These are phyloP conservation scores for Julus scandinavius DNA, from an alignment of 2,888 invertebrate genomes.

Conservation along the genomic window DNA sequence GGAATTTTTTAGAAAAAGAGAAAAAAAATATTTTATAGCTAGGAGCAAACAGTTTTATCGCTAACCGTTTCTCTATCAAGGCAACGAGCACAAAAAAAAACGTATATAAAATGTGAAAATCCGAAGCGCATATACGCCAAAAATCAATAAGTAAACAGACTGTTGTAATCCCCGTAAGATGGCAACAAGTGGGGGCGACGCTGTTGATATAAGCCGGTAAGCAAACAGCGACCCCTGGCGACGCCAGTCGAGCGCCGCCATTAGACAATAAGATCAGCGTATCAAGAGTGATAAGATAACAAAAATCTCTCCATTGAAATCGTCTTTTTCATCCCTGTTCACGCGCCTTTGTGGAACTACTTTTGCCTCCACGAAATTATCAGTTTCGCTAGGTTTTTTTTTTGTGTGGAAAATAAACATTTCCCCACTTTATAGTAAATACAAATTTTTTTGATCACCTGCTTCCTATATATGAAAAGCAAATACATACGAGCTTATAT, in stretches of 20 bases:
- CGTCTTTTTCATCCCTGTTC: not conserved
- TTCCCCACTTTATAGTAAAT: not conserved
- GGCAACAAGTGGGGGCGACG: constrained; percentile 33
- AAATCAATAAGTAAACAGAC: constrained; percentile 49
- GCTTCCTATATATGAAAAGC: not conserved
- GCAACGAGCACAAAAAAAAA: not conserved
- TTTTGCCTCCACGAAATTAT: constrained; percentile 25
- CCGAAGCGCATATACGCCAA: constrained; percentile 30
- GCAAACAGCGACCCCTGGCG: constrained; percentile 24
- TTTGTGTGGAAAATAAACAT: not conserved
- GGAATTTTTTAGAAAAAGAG: no score
- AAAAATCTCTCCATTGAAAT: not conserved
- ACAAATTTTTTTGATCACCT: not conserved
- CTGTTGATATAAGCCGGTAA: not conserved
- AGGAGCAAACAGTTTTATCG: constrained; percentile 17
- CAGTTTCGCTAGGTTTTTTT: not conserved
- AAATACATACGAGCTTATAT: not conserved
- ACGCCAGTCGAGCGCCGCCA: not conserved
- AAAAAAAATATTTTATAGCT: not conserved
- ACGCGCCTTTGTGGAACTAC: not conserved
- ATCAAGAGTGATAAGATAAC: constrained; percentile 14
- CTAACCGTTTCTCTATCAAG: constrained; percentile 6
- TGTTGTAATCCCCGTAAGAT: constrained; percentile 26
- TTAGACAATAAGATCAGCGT: not conserved
- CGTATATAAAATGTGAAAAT: not conserved